These are phyloP conservation scores for Lordiphosa andalusiaca DNA, from an alignment of 2,888 invertebrate species.

Conservation along the genomic window DNA sequence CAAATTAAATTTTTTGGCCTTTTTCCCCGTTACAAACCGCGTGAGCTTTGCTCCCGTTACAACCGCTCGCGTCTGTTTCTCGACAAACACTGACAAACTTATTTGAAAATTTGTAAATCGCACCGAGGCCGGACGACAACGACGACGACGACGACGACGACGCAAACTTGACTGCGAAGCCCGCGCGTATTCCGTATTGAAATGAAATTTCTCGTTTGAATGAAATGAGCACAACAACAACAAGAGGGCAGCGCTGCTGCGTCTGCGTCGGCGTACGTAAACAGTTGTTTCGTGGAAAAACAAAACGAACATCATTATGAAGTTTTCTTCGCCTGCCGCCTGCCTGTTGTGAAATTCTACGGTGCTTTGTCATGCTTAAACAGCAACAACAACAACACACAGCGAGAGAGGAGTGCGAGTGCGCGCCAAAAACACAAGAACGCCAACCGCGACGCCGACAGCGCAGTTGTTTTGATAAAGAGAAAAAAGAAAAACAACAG, in stretches of 20 bases:
- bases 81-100: conserved; percentile 79
- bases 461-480: conserved; percentile 51
- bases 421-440: conserved; percentile 37
- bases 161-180: conserved; percentile 1
- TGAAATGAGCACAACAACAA: conserved; percentile 54
- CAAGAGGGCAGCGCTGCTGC: conserved; percentile 35
- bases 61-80: conserved; percentile 62
- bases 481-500: conserved; percentile 36
- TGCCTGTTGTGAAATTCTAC: conserved; percentile 76
- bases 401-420: conserved; percentile 23
- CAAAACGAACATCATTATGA: conserved; percentile 73
- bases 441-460: conserved; percentile 26
- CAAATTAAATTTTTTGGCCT: conserved; percentile 14
- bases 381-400: conserved; percentile 34
- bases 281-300: conserved; percentile 74
- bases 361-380: conserved; percentile 71
- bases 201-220: conserved; percentile 76
- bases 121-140: conserved; percentile 38
- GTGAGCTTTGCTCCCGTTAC: conserved; percentile 38
- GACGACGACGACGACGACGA: conserved; percentile 6
- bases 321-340: conserved; percentile 43
- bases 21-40: conserved; percentile 35
- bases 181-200: conserved; percentile 56
- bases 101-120: conserved; percentile 70
- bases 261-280: conserved; percentile 55